Evolutionary conservation across 2,113 vertebrate genomes (phyloP).

Genomic region (Trichechus manatus): DNA sequence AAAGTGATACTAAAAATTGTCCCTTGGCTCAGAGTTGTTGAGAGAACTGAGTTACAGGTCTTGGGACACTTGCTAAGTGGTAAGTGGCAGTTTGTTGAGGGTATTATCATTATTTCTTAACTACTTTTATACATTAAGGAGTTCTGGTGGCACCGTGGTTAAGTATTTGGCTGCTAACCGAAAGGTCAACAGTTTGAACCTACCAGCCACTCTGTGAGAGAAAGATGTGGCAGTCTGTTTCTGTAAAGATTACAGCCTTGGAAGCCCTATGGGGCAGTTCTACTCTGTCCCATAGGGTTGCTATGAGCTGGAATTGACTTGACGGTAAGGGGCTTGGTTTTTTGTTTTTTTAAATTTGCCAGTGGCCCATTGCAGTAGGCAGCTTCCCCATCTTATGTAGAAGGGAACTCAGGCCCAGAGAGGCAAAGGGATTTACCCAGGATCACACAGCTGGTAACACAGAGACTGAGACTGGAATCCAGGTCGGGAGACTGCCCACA

Average conservation of each 20-base stretch:
- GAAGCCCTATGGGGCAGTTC: neutral
- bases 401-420: neutral
- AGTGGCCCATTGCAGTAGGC: fast-evolving
- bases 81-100: neutral
- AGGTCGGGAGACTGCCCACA: neutral
- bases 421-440: neutral
- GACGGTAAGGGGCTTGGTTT: neutral
- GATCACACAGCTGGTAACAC: neutral
- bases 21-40: fast-evolving
- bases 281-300: neutral
- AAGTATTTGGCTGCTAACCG: neutral
- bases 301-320: neutral
- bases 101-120: neutral
- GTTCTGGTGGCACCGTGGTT: neutral
- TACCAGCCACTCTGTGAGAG: neutral
- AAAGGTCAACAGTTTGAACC: neutral
- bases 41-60: neutral
- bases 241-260: neutral
- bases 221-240: neutral
- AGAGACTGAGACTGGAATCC: neutral
- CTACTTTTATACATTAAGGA: neutral
- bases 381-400: neutral
- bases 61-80: neutral
- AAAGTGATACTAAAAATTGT: neutral
- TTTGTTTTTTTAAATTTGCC: neutral